Conservation (phyloP, 1,140 invertebrate species). For the Zelostemma sp. region DNA sequence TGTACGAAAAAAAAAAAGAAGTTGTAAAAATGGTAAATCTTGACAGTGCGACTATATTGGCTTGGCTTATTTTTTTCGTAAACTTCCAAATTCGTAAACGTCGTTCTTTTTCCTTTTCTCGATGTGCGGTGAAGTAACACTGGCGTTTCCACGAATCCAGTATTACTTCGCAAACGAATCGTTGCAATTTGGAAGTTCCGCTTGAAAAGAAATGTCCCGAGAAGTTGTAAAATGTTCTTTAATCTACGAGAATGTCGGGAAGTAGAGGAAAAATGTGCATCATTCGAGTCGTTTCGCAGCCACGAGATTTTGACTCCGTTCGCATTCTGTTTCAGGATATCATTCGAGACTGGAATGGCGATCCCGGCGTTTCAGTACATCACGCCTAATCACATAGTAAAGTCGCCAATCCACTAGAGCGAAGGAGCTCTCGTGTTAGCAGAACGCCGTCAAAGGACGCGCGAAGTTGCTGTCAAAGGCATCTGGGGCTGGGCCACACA, state of each 20-base stretch:
- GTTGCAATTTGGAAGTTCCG: constrained; percentile 16
- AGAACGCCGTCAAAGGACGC: constrained; percentile 42
- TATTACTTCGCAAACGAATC: background rate
- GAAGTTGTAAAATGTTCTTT: background rate
- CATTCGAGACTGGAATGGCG: constrained; percentile 90
- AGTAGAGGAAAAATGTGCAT: constrained; percentile 6
- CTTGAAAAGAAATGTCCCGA: background rate
- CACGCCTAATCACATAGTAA: constrained; percentile 91
- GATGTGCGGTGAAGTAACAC: too few species aligned
- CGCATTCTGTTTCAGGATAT: constrained; percentile 81
- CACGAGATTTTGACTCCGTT: constrained; percentile 12
- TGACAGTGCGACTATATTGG: constrained; percentile 10
- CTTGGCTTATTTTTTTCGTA: background rate
- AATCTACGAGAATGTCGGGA: background rate
- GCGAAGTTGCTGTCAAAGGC: constrained; percentile 41
- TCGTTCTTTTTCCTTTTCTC: background rate
- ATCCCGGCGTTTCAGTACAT: constrained; percentile 92
- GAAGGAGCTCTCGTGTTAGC: constrained; percentile 53
- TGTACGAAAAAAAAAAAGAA: constrained; percentile 1
- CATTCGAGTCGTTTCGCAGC: background rate
- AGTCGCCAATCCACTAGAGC: constrained; percentile 88
- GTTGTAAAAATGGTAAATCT: background rate
- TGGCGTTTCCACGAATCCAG: too few species aligned
- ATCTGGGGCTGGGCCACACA: constrained; percentile 54
- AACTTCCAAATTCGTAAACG: constrained; percentile 22